Evolutionary conservation across 2,797 vertebrate species (phyloP).

Genomic region (Gymnothorax javanicus): DNA sequence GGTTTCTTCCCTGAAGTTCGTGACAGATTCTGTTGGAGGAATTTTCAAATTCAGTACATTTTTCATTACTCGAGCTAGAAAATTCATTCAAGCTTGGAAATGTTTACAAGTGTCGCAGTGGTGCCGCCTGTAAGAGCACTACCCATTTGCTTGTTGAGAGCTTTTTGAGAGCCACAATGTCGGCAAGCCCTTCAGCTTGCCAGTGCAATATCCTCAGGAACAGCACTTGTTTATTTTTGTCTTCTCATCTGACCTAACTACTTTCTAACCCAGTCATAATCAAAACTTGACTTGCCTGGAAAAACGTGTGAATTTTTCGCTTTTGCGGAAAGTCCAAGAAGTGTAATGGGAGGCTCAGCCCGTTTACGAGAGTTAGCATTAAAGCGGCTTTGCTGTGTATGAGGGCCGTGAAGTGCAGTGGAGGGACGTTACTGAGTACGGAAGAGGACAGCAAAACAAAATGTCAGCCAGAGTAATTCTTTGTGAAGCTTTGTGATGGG

Average conservation of each 20-base stretch:
- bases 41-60: too few relatives aligned
- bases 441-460: background rate
- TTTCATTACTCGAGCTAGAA: too few relatives aligned
- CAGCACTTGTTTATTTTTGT: constrained; percentile 15
- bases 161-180: too few relatives aligned
- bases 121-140: too few relatives aligned
- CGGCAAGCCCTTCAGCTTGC: too few relatives aligned
- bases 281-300: constrained; percentile 42
- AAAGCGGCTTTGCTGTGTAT: background rate
- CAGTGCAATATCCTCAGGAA: background rate
- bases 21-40: too few relatives aligned
- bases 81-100: too few relatives aligned
- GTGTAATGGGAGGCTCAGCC: background rate
- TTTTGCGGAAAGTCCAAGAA: background rate
- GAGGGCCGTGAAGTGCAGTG: background rate
- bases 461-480: background rate
- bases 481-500: background rate
- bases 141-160: too few relatives aligned
- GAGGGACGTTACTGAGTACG: background rate
- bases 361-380: background rate
- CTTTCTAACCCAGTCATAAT: constrained; percentile 34
- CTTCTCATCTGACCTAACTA: constrained; percentile 44
- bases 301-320: constrained; percentile 10
- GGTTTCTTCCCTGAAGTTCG: too few relatives aligned
- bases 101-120: too few relatives aligned